Evolutionary conservation across 1,140 invertebrate genomes (phyloP), one percentile per base, ranked within the genome.

Genomic region (Daktulosphaira vitifoliae): DNA sequence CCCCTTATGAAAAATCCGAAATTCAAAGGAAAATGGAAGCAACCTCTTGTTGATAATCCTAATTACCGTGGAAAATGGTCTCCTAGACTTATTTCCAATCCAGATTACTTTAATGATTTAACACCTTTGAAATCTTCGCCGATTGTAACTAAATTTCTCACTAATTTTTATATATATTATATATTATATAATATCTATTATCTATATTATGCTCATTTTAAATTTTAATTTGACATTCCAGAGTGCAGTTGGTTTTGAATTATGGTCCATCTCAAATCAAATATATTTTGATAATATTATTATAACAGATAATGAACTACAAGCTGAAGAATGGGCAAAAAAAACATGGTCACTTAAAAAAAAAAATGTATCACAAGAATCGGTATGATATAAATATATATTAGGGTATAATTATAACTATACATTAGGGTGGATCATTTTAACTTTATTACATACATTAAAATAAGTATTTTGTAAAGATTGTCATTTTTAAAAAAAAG

Each of bases 261-360:
- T 99, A 38, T 99, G 96, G 96, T 95, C 95, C 0, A 98, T 99
- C 90, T 94, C 91, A 0, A 85, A 90, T 69, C 82, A 87, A 70
- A 91, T 99, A 70, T 79, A 90, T 44, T 96, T 96, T 77, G 96
- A 99, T 76, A 99, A 99, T 76, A 81, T 99, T 33, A 79, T 99
- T 38, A 82, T 99, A 65, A 90, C 93, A 1, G 90, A 97, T 74
- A 85, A 90, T 71, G 76, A 84, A 65, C 77, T 76, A n/a, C 80
- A 89, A 1, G 90, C 92, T 2, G 79, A 85, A 37, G 78, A 86
- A 50, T 96, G 89, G 84, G 86, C 93, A 11, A 77, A 79, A 54
- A 83, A 88, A 67, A 94, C 91, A 0, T 98, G 89, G 78, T 82
- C 86, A 59, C 76, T 95, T 25, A 97, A 96, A 74, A 81, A 82